Percentiles rank a stretch among this genome's conserved stretches.
Evolutionary conservation across 2,113 vertebrate genomes (phyloP).

Genomic region (Narcine bancroftii): DNA sequence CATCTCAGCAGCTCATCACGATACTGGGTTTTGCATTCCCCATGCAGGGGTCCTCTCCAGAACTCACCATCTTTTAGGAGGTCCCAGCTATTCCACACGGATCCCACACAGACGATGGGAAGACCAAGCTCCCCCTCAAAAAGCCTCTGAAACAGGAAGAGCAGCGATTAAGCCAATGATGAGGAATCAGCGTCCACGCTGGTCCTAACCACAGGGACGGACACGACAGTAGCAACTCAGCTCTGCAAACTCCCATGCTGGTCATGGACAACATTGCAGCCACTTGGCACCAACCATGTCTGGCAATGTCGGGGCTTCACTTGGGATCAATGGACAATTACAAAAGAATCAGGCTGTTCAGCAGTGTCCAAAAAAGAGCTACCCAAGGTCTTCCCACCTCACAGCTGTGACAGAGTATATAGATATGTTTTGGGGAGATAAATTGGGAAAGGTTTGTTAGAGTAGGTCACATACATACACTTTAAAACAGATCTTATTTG

Average conservation of each 20-base stretch:
- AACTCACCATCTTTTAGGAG: constrained; percentile 66
- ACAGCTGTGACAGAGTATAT: too few relatives aligned
- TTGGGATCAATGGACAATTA: too few relatives aligned
- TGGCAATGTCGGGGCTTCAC: too few relatives aligned
- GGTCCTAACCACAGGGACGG: not conserved
- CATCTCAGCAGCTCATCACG: not conserved
- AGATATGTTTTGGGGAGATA: too few relatives aligned
- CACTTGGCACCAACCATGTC: too few relatives aligned
- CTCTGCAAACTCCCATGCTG: not conserved
- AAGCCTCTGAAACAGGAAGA: constrained; percentile 54
- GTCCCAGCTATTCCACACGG: constrained; percentile 91
- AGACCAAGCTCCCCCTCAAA: constrained; percentile 63
- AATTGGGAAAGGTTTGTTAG: too few relatives aligned
- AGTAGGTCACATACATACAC: too few relatives aligned
- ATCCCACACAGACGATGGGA: constrained; percentile 84
- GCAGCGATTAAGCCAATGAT: not conserved
- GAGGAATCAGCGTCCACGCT: not conserved
- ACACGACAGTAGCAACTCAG: not conserved
- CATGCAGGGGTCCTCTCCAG: accelerated
- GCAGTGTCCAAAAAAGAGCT: too few relatives aligned
- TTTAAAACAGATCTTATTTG: too few relatives aligned
- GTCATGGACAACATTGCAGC: not conserved
- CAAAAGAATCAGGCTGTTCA: too few relatives aligned
- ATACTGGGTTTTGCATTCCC: accelerated
- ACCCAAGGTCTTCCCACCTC: too few relatives aligned